phyloP scores from a whole-genome alignment of 1,140 invertebrate species.

The Melitaea cinxia region DNA sequence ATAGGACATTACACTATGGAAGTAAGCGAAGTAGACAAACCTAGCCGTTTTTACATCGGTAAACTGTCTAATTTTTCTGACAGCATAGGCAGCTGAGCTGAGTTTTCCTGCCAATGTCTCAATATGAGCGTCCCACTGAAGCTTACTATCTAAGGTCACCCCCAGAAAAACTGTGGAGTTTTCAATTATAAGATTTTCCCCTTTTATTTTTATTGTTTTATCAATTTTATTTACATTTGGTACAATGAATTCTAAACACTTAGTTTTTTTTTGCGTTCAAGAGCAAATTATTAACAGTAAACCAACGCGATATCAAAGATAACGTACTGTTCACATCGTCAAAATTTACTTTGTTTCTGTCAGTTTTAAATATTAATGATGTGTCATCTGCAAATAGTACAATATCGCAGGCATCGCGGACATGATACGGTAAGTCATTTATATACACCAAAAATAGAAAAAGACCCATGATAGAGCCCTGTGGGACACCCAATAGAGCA shows the following conservation, averaged over 20 bases:
- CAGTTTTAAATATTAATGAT: constrained; percentile 6
- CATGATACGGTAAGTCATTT: not conserved
- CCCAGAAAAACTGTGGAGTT: not conserved
- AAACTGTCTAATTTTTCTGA: constrained; percentile 15
- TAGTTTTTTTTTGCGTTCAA: constrained; percentile 8
- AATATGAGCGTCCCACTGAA: constrained; percentile 2
- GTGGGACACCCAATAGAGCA: not conserved
- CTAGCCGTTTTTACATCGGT: constrained; percentile 23
- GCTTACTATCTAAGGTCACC: not conserved
- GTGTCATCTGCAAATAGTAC: not conserved
- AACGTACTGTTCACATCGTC: not conserved
- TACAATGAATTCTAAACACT: not conserved
- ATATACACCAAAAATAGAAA: not conserved
- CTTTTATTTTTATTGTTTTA: not conserved
- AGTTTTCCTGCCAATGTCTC: constrained; percentile 10
- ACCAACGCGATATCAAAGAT: not conserved
- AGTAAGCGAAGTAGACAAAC: constrained; percentile 15
- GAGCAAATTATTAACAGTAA: not conserved
- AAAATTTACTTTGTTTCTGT: not conserved
- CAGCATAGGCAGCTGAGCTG: constrained; percentile 18
- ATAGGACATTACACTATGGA: constrained; percentile 20
- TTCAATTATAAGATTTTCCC: not conserved
- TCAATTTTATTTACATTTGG: not conserved
- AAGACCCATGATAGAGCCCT: not conserved
- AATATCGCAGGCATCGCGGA: not conserved